These are phyloP conservation scores for Acanthurus lineatus DNA, from an alignment of 2,797 vertebrate species.

Conservation along the genomic window DNA sequence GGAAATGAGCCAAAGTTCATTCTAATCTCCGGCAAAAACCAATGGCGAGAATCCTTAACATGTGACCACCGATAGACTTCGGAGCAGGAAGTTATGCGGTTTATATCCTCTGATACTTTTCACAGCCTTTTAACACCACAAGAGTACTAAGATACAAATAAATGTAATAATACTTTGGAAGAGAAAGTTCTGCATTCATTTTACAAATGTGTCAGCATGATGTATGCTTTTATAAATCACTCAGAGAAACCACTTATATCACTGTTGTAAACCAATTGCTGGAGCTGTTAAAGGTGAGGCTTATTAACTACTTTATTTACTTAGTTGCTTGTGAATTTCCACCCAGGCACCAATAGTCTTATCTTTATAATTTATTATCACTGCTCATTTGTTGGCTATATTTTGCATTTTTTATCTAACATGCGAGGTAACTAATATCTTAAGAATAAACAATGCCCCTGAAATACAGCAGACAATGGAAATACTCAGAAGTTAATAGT, in stretches of 20 bases:
- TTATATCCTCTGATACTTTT: slow-evolving; percentile 2
- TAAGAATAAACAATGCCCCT: neutral
- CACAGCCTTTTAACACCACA: neutral
- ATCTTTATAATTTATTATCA: too few species aligned
- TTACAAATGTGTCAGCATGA: neutral
- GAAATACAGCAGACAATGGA: neutral
- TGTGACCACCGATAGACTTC: slow-evolving; percentile 67
- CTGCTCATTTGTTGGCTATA: neutral
- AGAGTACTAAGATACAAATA: neutral
- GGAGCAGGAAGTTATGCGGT: slow-evolving; percentile 68
- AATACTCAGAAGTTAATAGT: neutral
- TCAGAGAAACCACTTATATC: too few species aligned
- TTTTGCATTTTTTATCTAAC: neutral
- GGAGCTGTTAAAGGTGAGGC: neutral
- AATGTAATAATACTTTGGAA: neutral
- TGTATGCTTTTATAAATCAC: neutral
- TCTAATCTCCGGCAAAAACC: slow-evolving; percentile 55
- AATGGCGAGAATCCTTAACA: slow-evolving; percentile 52
- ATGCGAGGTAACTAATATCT: neutral
- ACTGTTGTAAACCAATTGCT: neutral
- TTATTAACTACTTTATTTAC: neutral
- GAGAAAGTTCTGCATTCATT: neutral
- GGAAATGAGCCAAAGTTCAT: slow-evolving; percentile 82
- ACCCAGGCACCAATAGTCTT: neutral
- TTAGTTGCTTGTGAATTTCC: neutral